These are phyloP conservation scores for Penaeus indicus DNA, from an alignment of 1,140 invertebrate species.

Conservation along the genomic window DNA sequence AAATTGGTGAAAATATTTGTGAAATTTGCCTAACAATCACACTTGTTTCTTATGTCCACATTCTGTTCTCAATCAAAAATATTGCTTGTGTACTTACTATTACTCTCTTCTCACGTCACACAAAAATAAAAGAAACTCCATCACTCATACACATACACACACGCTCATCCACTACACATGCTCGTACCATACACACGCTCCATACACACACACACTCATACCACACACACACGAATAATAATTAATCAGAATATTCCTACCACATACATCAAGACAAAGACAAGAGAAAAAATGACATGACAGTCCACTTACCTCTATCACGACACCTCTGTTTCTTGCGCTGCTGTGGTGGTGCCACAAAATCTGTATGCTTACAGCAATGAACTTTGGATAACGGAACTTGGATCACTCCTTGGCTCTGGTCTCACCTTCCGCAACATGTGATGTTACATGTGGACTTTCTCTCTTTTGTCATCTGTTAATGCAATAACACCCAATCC, in stretches of 20 bases:
- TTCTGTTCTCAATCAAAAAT: too few species aligned
- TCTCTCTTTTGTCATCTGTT: conserved; percentile 48
- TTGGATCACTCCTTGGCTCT: conserved; percentile 31
- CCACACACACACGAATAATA: too few species aligned
- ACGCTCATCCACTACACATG: too few species aligned
- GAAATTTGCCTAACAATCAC: too few species aligned
- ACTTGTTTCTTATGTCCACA: too few species aligned
- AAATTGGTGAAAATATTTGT: too few species aligned
- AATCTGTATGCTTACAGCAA: conserved; percentile 42
- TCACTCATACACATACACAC: too few species aligned
- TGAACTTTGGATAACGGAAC: conserved; percentile 40
- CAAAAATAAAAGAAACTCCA: too few species aligned
- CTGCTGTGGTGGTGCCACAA: conserved; percentile 23
- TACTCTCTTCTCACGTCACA: too few species aligned
- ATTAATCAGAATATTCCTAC: conserved; percentile 9
- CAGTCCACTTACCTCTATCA: conserved; percentile 73
- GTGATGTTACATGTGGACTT: conserved; percentile 28
- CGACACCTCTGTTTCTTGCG: conserved; percentile 70
- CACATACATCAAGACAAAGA: background rate
- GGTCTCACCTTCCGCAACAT: conserved; percentile 31
- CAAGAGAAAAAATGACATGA: background rate
- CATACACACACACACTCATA: too few species aligned
- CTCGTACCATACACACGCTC: too few species aligned
- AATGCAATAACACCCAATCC: background rate
- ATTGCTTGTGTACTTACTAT: too few species aligned